Evolutionary conservation across 2,797 vertebrate genomes (phyloP).

Genomic region (Sphenopsis melanotis): DNA sequence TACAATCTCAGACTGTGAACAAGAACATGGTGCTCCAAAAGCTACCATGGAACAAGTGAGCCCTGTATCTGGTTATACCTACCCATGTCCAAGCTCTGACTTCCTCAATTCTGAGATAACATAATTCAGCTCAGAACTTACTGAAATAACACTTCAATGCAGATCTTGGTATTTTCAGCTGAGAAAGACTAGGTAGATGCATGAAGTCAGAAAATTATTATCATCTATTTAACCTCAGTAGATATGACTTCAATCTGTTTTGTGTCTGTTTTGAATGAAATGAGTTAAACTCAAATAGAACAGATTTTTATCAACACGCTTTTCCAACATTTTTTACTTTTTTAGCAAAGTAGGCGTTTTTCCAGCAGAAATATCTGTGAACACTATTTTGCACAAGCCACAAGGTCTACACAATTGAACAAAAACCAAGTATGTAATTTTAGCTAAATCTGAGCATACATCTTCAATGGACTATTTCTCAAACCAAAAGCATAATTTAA

Average conservation of each 20-base stretch:
- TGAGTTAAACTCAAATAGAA: background rate
- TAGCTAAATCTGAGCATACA: background rate
- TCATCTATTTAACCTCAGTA: background rate
- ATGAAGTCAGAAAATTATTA: background rate
- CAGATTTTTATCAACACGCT: background rate
- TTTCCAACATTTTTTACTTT: background rate
- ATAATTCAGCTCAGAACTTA: background rate
- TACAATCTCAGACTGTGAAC: background rate
- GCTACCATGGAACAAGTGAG: background rate
- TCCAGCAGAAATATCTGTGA: background rate
- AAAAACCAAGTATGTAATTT: background rate
- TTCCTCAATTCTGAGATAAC: background rate
- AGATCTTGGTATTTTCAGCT: background rate
- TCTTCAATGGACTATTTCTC: background rate
- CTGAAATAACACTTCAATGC: background rate
- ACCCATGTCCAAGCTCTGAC: background rate
- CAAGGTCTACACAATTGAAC: background rate
- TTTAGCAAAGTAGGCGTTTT: background rate
- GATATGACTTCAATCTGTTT: background rate
- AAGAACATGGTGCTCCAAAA: background rate
- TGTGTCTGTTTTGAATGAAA: background rate
- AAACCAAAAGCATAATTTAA: background rate
- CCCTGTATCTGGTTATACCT: background rate
- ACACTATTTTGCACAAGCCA: background rate
- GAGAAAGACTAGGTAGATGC: background rate